Evolutionary conservation across 2,888 invertebrate genomes (phyloP), one percentile per base, ranked within the genome.

Genomic region (Rhimphoctona megacephalus): DNA sequence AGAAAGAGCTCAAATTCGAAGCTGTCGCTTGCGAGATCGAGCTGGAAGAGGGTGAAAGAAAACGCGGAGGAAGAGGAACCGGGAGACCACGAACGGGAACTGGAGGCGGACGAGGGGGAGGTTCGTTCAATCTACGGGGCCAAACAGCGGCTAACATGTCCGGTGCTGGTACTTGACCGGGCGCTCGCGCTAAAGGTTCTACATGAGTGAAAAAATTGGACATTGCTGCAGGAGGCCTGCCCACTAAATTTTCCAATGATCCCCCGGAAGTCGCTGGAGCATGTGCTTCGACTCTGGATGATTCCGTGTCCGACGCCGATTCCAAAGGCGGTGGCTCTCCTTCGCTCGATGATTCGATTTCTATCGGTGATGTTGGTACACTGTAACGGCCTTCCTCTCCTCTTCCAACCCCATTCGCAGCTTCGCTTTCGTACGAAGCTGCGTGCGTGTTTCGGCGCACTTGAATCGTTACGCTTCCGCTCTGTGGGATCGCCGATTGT

Each of bases 401-500:
- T 17, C 46, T 70, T 17, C 66, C 43, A 9, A 33, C 17, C 22
- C 22, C 66, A 66, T 57, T 69, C 39, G 36, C 8, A 8, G 66
- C 43, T 36, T 88, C 90, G 52, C 76, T 89, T 57, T 89, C 88
- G 66, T 85, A 73, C 3, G 87, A 70, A 17, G n/a, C 52, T 36
- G 88, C 85, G 81, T 89, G 91, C 76, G 81, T 90, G 69, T 91
- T 91, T n/a, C 89, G 88, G 39, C 90, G 87, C 46, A 91, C 89
- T 81, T 91, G 90, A 22, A 90, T 89, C n/a, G 89, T 89, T 14
- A 90, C 89, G 61, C 88, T 91, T 33, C 89, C 90, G 25, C 80
- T 81, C 64, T 87, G 89, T 2, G 88, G 86, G 17, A 80, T 81
- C 25, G 54, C 54, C 54, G 22, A 22, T 57, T 22, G 54, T 57